Conservation (phyloP, 35 echinoderm and acorn worm genomes). For the Stichopus chloronotus region DNA sequence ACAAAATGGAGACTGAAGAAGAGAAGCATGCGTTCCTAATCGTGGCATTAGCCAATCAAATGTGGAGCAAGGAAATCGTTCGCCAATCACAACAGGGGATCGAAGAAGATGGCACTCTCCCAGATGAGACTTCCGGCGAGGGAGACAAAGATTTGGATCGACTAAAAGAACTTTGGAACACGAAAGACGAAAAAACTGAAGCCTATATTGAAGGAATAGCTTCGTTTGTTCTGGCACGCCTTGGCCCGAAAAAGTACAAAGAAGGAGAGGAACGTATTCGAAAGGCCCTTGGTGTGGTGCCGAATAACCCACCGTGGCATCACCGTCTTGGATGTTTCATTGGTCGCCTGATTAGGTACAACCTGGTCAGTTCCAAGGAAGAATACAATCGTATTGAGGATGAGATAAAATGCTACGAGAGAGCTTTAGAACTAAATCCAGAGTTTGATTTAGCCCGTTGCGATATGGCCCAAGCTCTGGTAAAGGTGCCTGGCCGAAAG, state of each 20-base stretch:
- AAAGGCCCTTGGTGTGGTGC: neutral
- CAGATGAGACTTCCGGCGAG: neutral
- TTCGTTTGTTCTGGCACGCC: neutral
- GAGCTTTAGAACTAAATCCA: neutral
- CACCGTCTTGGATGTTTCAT: neutral
- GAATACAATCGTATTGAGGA: neutral
- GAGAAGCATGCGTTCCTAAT: neutral
- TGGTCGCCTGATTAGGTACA: neutral
- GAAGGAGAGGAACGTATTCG: neutral
- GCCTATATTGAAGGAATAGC: conserved; percentile 19
- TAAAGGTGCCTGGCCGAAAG: neutral
- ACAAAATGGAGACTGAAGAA: neutral
- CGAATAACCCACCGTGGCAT: neutral
- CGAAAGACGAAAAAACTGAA: neutral
- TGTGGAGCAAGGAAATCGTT: neutral
- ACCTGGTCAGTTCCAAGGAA: neutral
- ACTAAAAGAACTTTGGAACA: conserved; percentile 9
- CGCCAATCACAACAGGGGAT: neutral
- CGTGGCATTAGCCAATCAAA: neutral
- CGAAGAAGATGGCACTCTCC: neutral
- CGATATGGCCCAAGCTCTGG: neutral
- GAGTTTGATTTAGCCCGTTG: neutral
- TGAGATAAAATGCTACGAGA: conserved; percentile 9
- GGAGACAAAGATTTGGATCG: neutral
- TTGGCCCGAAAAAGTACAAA: neutral